Evolutionary conservation across 1,140 invertebrate species (phyloP), one percentile per base, ranked within the genome.

Genomic region (Euwallacea similis): DNA sequence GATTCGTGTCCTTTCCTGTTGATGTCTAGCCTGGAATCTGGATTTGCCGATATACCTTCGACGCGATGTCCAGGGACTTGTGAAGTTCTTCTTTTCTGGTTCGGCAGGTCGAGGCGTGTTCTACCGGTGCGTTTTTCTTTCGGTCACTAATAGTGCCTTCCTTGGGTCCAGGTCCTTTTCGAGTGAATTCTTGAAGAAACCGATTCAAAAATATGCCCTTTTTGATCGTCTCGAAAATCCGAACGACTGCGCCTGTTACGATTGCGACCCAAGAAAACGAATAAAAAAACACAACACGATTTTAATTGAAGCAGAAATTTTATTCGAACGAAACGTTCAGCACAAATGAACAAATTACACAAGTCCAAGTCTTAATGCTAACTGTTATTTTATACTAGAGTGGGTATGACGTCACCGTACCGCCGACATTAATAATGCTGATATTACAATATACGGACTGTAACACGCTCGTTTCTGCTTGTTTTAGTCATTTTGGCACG

Each of bases 221-320:
- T 70, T 54, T 53, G 67, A 69, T 7, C n/a, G 21, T 60, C 8
- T 70, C 4, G 9, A 16, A 64, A 10, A 33, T 42, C 60, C 11
- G 43, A 43, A 43, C 15, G n/a, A 46, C 43, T 75, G 75, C 83
- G 84, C 8, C 80, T 81, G 66, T 83, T 83, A 9, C 73, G 74
- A 8, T 77, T 69, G 11, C 69, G 75, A 66, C 21, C 21, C 21
- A 33, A 33, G 21, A 33, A 33, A 33, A 33, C 21, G 21, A 33
- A 33, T 33, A 33, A 33, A 33, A 33, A n/a, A 33, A 33, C 1
- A 33, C 21, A 33, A 4, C 21, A 33, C 21, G 21, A 33, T 33
- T 33, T 33, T 33, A 33, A 2, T 33, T 33, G 21, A 33, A 33
- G 21, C 21, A 33, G 21, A 33, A 33, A 33, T 33, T 33, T 33